These are phyloP conservation scores for Beris morrisii DNA, from an alignment of 2,888 invertebrate species.

Conservation along the genomic window DNA sequence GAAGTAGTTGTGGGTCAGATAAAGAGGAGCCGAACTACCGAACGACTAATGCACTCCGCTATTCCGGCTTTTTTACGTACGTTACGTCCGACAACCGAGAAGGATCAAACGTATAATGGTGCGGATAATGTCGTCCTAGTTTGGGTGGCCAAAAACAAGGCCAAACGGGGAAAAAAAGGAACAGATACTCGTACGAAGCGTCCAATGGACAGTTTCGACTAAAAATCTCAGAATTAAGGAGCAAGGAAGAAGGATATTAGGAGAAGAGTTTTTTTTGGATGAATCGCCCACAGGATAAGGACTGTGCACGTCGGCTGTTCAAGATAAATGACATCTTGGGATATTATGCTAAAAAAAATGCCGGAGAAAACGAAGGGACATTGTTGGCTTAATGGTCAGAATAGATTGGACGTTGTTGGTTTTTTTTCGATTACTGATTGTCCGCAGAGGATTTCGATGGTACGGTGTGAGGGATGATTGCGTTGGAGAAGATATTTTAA, in stretches of 20 bases:
- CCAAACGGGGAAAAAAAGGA: background rate
- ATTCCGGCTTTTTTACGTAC: slow-evolving; percentile 4
- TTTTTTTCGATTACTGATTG: no score
- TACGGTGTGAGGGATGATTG: no score
- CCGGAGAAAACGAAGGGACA: background rate
- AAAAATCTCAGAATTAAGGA: slow-evolving; percentile 13
- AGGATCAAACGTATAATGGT: slow-evolving; percentile 17
- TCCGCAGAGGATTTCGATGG: no score
- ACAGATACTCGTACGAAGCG: slow-evolving; percentile 7
- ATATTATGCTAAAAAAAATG: slow-evolving; percentile 21
- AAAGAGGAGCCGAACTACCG: slow-evolving; percentile 5
- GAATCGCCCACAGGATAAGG: background rate
- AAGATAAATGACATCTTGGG: slow-evolving; percentile 23
- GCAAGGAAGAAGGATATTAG: slow-evolving; percentile 9
- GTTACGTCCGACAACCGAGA: background rate
- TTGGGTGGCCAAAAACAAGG: slow-evolving; percentile 9
- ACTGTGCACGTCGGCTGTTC: slow-evolving; percentile 7
- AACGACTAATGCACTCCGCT: slow-evolving; percentile 8
- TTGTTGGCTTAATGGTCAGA: no score
- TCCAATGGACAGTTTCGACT: slow-evolving; percentile 15
- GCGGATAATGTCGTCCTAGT: slow-evolving; percentile 3
- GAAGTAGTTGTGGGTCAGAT: slow-evolving; percentile 15
- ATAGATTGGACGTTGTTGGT: no score
- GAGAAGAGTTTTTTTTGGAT: slow-evolving; percentile 18
- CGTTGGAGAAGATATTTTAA: no score